Conservation (phyloP, 1,140 invertebrate species). For the Polypedilum pembai region DNA sequence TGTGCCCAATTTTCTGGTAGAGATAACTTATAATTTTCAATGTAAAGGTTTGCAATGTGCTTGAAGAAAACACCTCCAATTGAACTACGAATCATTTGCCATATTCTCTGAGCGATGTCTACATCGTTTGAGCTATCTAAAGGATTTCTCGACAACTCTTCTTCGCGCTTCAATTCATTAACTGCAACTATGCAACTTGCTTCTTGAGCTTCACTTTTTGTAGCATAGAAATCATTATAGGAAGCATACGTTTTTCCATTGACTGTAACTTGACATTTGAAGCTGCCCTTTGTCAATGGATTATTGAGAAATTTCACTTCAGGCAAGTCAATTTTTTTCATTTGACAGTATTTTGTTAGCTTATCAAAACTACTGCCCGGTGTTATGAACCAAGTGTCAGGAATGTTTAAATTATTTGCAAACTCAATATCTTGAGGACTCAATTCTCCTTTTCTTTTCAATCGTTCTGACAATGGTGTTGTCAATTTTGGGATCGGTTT, state of each 20-base stretch:
- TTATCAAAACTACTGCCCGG: background rate
- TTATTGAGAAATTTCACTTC: conserved; percentile 33
- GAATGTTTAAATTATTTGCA: background rate
- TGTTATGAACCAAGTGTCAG: background rate
- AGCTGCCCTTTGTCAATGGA: conserved; percentile 30
- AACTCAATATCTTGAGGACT: background rate
- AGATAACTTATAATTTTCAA: background rate
- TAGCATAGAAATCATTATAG: conserved; percentile 37
- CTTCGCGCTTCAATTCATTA: conserved; percentile 35
- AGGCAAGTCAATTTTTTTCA: conserved; percentile 30
- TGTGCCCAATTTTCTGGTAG: background rate
- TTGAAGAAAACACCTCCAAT: conserved; percentile 39
- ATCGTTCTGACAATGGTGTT: conserved; percentile 14
- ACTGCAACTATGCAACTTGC: conserved; percentile 36
- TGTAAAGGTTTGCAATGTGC: background rate
- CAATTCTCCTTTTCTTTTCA: background rate
- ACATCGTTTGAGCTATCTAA: conserved; percentile 33
- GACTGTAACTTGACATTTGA: conserved; percentile 36
- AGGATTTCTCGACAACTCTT: conserved; percentile 33
- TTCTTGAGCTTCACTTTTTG: conserved; percentile 33
- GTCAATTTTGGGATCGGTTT: background rate
- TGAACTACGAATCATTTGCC: conserved; percentile 34
- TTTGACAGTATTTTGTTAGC: background rate
- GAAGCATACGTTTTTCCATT: conserved; percentile 35
- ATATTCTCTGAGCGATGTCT: conserved; percentile 37